Conservation (phyloP, 2,888 invertebrate species). For the Punctoribates punctum region DNA sequence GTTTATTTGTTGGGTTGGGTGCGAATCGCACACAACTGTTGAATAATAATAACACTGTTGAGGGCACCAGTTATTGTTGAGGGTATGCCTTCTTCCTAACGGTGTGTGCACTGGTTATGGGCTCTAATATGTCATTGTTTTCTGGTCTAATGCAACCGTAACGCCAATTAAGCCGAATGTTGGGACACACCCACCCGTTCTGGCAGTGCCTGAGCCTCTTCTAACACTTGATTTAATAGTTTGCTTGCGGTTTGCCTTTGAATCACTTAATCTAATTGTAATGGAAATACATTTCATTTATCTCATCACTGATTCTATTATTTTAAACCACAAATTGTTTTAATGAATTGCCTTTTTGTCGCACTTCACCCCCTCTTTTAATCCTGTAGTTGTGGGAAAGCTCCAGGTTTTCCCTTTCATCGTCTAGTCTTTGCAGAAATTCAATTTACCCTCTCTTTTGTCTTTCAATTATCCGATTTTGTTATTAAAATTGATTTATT, state of each 20-base stretch:
- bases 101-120: neutral
- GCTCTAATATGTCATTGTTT: constrained; percentile 15
- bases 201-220: neutral
- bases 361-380: too few species aligned
- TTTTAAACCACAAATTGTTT: too few species aligned
- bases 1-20: neutral
- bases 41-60: neutral
- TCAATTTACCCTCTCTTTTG: too few species aligned
- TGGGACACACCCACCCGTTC: constrained; percentile 8
- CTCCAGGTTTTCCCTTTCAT: too few species aligned
- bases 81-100: neutral
- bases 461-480: too few species aligned
- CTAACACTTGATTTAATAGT: neutral
- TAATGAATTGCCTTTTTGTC: too few species aligned
- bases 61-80: neutral
- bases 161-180: constrained; percentile 14
- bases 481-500: too few species aligned
- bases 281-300: neutral
- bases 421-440: too few species aligned
- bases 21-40: constrained; percentile 20
- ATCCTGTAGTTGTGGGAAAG: too few species aligned
- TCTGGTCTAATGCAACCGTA: constrained; percentile 23
- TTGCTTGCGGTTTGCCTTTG: constrained; percentile 2
- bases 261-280: neutral
- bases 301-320: neutral